Conservation (phyloP, 2,888 invertebrate genomes). For the Apotomis capreana region DNA sequence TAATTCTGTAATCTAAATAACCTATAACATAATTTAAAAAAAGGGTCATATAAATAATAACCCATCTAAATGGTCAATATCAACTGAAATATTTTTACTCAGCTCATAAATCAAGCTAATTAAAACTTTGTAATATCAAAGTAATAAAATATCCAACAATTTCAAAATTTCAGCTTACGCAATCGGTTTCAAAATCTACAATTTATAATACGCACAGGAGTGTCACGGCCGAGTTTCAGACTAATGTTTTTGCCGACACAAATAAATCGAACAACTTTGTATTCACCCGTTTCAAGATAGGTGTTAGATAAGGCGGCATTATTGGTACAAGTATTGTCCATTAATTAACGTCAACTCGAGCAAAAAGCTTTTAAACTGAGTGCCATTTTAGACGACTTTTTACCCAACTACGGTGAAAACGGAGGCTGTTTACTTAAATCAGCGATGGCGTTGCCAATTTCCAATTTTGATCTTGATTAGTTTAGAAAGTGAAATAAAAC, state of each 20-base stretch:
- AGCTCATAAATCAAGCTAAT: background rate
- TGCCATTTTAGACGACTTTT: conserved; percentile 8
- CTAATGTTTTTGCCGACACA: conserved; percentile 13
- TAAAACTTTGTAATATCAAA: background rate
- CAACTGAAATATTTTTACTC: too few species aligned
- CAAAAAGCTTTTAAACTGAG: background rate
- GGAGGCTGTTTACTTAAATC: background rate
- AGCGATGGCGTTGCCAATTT: conserved; percentile 1
- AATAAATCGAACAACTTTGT: conserved; percentile 30
- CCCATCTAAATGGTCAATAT: too few species aligned
- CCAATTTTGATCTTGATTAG: conserved; percentile 18
- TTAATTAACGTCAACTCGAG: conserved; percentile 11
- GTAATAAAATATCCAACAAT: background rate
- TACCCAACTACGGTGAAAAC: background rate
- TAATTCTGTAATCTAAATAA: too few species aligned
- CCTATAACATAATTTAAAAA: too few species aligned
- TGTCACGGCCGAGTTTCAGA: background rate
- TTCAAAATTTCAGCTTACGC: background rate
- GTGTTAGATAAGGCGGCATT: conserved; percentile 10
- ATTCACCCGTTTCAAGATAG: conserved; percentile 24
- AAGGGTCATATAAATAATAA: too few species aligned
- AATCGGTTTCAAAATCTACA: conserved; percentile 8
- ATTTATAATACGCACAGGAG: conserved; percentile 12
- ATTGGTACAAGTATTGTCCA: conserved; percentile 23
- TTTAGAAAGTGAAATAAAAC: conserved; percentile 31